Percentiles rank a stretch among this genome's conserved stretches.
phyloP scores from a whole-genome alignment of 2,113 vertebrate species.

The Prietella phreatophila region DNA sequence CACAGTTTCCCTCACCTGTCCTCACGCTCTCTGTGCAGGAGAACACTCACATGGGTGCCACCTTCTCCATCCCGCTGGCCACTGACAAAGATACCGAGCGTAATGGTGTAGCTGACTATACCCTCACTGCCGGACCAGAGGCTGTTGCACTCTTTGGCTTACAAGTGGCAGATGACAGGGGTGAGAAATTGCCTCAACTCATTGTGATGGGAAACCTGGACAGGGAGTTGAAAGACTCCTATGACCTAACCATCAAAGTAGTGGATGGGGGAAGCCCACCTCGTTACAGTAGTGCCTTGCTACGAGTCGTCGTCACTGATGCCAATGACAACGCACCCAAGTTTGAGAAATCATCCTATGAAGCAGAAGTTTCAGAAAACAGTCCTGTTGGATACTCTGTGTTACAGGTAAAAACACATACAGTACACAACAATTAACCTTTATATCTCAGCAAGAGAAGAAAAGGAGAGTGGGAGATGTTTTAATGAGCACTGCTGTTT shows the following conservation, averaged over 20 bases:
- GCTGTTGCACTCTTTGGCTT: constrained; percentile 89
- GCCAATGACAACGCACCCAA: constrained; percentile 93
- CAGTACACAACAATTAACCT: constrained; percentile 9
- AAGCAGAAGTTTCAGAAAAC: constrained; percentile 89
- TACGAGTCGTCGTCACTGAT: constrained; percentile 90
- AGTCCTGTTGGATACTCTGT: constrained; percentile 95
- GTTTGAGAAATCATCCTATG: constrained; percentile 88
- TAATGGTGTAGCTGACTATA: constrained; percentile 91
- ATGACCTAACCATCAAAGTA: constrained; percentile 94
- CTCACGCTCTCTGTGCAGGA: constrained; percentile 92
- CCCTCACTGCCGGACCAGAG: constrained; percentile 84
- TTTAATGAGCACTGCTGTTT: constrained; percentile 50
- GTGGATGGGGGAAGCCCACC: constrained; percentile 93
- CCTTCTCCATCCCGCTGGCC: constrained; percentile 90
- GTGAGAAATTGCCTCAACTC: constrained; percentile 92
- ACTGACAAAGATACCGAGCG: constrained; percentile 88
- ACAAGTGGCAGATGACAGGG: constrained; percentile 94
- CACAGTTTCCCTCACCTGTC: constrained; percentile 90
- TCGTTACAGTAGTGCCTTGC: constrained; percentile 89
- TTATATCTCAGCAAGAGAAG: constrained; percentile 32
- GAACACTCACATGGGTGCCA: constrained; percentile 87
- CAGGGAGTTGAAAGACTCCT: constrained; percentile 92
- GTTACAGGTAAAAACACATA: constrained; percentile 83
- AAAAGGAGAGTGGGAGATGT: constrained; percentile 36
- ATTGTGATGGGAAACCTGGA: constrained; percentile 95